Conservation (phyloP, 2,888 invertebrate genomes). For the Diarsia rubi region DNA sequence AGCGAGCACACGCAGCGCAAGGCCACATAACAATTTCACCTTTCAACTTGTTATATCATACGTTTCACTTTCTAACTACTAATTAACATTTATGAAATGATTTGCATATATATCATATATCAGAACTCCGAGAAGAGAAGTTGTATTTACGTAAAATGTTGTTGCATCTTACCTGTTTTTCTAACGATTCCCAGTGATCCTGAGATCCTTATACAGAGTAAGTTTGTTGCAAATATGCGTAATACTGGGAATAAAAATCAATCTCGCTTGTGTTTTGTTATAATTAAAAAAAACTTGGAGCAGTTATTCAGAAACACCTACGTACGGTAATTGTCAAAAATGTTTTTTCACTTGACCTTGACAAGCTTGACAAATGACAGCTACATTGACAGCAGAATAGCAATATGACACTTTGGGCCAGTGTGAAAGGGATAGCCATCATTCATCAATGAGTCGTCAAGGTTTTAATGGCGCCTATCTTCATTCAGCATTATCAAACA, state of each 20-base stretch:
- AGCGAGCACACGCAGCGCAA: constrained; percentile 66
- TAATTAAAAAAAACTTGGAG: not conserved
- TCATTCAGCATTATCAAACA: constrained; percentile 37
- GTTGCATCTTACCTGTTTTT: constrained; percentile 42
- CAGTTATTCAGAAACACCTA: not conserved
- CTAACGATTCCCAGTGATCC: constrained; percentile 16
- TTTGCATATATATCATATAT: constrained; percentile 56
- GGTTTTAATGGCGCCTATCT: constrained; percentile 20
- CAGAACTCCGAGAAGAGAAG: constrained; percentile 12
- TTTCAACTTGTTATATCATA: constrained; percentile 86
- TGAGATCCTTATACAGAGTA: constrained; percentile 7
- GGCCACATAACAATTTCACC: constrained; percentile 82
- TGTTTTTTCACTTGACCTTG: constrained; percentile 62
- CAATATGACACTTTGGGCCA: not conserved
- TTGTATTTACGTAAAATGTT: constrained; percentile 26
- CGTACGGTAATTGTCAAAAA: constrained; percentile 40
- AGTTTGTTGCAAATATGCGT: not conserved
- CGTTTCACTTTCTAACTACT: constrained; percentile 79
- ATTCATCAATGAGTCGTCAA: constrained; percentile 19
- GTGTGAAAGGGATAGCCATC: constrained; percentile 38
- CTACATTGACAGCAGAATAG: constrained; percentile 33
- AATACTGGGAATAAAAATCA: not conserved
- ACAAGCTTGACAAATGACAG: constrained; percentile 33
- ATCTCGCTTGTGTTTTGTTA: constrained; percentile 15
- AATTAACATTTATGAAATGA: constrained; percentile 58